Conservation (phyloP, 2,113 vertebrate genomes). For the Sclerurus mexicanus region DNA sequence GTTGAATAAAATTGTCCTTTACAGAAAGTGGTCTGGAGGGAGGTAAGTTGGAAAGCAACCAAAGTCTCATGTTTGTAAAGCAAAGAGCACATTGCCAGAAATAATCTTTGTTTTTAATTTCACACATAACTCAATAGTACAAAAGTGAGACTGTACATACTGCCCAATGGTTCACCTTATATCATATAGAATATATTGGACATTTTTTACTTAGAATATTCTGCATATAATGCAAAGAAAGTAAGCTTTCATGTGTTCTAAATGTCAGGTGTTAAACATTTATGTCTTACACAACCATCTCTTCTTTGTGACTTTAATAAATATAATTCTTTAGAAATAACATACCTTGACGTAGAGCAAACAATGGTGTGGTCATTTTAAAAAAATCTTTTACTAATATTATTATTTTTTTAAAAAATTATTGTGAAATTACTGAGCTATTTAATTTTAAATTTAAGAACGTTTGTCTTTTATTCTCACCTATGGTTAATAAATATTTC, state of each 20-base stretch:
- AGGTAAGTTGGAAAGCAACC: background rate
- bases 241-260: background rate
- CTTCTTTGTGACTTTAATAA: background rate
- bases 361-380: background rate
- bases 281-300: background rate
- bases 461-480: background rate
- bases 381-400: background rate
- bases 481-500: background rate
- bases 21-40: background rate
- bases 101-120: background rate
- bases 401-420: background rate
- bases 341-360: background rate
- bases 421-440: background rate
- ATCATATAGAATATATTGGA: background rate
- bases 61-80: background rate
- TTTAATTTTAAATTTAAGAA: background rate
- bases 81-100: background rate
- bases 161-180: background rate
- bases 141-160: background rate
- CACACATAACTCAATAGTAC: background rate
- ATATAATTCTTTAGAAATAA: background rate
- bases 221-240: background rate
- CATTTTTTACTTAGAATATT: background rate
- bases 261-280: background rate
- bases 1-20: background rate